phyloP scores from a whole-genome alignment of 2,113 vertebrate species.

The Eidolon helvum region DNA sequence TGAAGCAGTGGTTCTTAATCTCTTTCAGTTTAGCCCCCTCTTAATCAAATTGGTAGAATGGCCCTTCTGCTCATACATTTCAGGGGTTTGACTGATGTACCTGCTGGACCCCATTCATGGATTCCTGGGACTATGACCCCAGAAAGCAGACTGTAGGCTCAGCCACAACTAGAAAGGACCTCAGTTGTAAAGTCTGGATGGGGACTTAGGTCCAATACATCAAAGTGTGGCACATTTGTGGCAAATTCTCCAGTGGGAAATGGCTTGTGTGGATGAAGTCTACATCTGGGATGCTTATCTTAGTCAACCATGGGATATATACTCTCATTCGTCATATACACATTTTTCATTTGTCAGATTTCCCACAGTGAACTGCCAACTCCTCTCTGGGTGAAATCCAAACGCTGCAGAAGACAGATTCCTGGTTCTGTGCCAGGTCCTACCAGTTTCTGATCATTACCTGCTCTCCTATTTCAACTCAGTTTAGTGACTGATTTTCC shows the following conservation, averaged over 20 bases:
- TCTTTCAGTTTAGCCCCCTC: not conserved
- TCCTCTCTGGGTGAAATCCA: not conserved
- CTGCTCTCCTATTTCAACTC: not conserved
- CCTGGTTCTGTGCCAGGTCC: not conserved
- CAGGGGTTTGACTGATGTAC: not conserved
- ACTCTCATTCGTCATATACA: not conserved
- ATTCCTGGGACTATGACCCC: not conserved
- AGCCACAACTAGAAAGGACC: not conserved
- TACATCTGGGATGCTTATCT: not conserved
- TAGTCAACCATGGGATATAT: not conserved
- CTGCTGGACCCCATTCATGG: too few species aligned
- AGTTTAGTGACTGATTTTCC: not conserved
- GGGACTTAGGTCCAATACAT: not conserved
- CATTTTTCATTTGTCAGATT: constrained; percentile 27
- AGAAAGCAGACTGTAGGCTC: not conserved
- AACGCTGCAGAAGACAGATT: not conserved
- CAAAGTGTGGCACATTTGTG: not conserved
- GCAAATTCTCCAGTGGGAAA: not conserved
- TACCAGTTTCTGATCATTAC: constrained; percentile 22
- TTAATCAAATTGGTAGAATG: not conserved
- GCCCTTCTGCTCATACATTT: not conserved
- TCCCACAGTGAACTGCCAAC: not conserved
- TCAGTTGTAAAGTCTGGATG: not conserved
- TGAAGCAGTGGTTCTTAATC: not conserved
- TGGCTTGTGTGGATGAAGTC: not conserved